Evolutionary conservation across 2,888 invertebrate species (phyloP), one percentile per base, ranked within the genome.

Genomic region (Miltochrista miniata): DNA sequence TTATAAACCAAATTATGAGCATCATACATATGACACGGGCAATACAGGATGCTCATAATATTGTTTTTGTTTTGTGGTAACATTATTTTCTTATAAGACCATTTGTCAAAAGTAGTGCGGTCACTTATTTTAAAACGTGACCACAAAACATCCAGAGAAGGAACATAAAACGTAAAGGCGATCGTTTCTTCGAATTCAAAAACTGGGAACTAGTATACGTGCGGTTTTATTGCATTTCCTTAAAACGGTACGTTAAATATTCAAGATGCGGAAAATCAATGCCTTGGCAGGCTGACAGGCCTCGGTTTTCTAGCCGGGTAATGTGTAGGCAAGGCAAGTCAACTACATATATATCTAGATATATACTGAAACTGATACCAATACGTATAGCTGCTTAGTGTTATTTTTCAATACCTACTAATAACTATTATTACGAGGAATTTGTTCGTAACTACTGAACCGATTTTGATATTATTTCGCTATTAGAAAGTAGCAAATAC

Each of bases 161-260:
- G 15, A 13, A 30, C 31, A 37, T 48, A 37, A 48, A 48, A 34
- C 12, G 29, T 43, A 43, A 48, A 37, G 33, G 24, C 36, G 24
- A 34, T 11, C n/a, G 34, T 44, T 34, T 29, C 34, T 43, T 33
- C 4, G 18, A 34, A 44, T 35, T 39, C 14, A 12, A 34, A 14
- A 44, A 13, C 40, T 34, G 12, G 35, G 3, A 15, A 39, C 38
- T 15, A 7, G 15, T 10, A 15, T n/a, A 18, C 31, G 34, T 45
- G 24, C 10, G 24, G 18, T 45, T 50, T 50, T 50, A 50, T 45
- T 15, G 35, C 15, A 13, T 50, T 50, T 41, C 31, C 35, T 45
- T 48, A 43, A 43, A 48, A 29, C 48, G 30, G 35, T 36, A 43
- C 36, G 31, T 29, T 50, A 50, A 50, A 50, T 50, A 45, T 50